Evolutionary conservation across 2,888 invertebrate species (phyloP), one percentile per base, ranked within the genome.

Genomic region (Leptogaster cylindrica): DNA sequence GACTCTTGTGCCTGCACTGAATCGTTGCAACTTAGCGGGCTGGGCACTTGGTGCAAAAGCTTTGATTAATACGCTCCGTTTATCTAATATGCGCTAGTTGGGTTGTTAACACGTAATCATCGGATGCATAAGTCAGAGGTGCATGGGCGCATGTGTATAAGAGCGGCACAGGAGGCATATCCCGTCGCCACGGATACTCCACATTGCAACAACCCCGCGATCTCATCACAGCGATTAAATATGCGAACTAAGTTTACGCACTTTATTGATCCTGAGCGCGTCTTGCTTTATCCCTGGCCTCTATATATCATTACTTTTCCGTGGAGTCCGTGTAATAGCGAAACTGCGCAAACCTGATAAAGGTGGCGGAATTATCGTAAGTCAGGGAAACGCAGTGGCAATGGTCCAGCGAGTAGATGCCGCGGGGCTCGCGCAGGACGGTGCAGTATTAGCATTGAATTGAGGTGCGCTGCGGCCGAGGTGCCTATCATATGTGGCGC

Each of bases 71-170:
- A 16, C 28, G n/a, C 28, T 41, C n/a, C 44, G 20, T 61, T 44
- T 61, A 61, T 61, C 31, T 61, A 61, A 61, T 61, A 28, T 61
- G 28, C 61, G 28, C 44, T 61, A 27, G 44, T 44, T 61, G 28
- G 28, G 28, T 36, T 61, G 61, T 61, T 61, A 61, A 44, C 61
- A 61, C 44, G 44, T 61, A 61, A 61, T 61, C 61, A 61, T 61
- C 28, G 61, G 18, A 61, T 18, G 44, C 28, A 61, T 44, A 61
- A 61, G 28, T 28, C 61, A 44, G 44, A 12, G 44, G 12, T n/a
- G 3, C 33, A 5, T 33, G n/a, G 52, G 41, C 58, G 55, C 55
- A 55, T 48, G 48, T 12, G 23, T n/a, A n/a, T n/a, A n/a, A n/a
- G n/a, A n/a, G 36, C 14, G 20, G n/a, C 55, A 55, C 10, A 36